Evolutionary conservation across 2,888 invertebrate species (phyloP).

Genomic region (Lepidocyrtinus sp.): DNA sequence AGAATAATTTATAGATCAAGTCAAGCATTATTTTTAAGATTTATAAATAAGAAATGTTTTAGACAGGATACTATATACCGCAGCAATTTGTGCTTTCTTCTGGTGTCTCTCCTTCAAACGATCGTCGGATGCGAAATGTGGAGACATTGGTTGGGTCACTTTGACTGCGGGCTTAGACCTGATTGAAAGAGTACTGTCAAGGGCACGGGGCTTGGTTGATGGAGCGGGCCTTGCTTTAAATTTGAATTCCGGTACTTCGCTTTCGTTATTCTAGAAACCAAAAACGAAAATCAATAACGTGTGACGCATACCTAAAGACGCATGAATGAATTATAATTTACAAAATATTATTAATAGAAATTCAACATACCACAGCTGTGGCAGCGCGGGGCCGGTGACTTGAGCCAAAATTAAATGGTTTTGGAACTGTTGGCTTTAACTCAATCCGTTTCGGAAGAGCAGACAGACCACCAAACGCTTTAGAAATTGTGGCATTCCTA

Average conservation of each 20-base stretch:
- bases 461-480: neutral
- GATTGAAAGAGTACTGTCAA: slow-evolving; percentile 22
- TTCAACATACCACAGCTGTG: slow-evolving; percentile 37
- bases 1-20: no score
- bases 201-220: slow-evolving; percentile 51
- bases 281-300: no score
- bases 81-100: slow-evolving; percentile 29
- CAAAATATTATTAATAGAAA: slow-evolving; percentile 50
- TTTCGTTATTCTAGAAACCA: slow-evolving; percentile 66
- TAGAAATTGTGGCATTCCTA: no score
- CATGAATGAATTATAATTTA: neutral
- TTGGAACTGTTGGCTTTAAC: slow-evolving; percentile 77
- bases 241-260: slow-evolving; percentile 53
- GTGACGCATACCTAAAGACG: no score
- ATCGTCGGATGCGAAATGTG: slow-evolving; percentile 67
- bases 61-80: no score
- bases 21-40: no score
- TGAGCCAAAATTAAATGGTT: slow-evolving; percentile 75
- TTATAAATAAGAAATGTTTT: no score
- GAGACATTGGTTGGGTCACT: slow-evolving; percentile 61
- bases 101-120: slow-evolving; percentile 61
- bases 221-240: slow-evolving; percentile 68
- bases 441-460: slow-evolving; percentile 58
- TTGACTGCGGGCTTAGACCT: slow-evolving; percentile 36
- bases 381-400: neutral